Conservation (phyloP, 2,113 vertebrate species). For the Toxostoma redivivum region DNA sequence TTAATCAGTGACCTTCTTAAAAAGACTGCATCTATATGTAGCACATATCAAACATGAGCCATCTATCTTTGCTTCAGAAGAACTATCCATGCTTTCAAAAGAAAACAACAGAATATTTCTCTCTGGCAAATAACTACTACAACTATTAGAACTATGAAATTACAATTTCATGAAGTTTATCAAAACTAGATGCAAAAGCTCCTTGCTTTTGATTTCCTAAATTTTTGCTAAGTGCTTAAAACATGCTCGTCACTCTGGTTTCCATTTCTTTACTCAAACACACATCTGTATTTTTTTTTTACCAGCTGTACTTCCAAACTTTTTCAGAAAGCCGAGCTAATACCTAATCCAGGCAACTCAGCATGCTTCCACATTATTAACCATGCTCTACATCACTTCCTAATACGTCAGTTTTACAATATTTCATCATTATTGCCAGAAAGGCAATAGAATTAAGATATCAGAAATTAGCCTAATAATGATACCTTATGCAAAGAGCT, state of each 20-base stretch:
- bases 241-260: neutral
- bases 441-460: neutral
- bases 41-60: neutral
- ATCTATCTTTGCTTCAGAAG: neutral
- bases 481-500: neutral
- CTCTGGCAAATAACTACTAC: neutral
- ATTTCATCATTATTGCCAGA: neutral
- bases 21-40: neutral
- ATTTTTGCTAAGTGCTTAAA: neutral
- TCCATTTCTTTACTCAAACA: neutral
- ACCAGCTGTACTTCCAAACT: neutral
- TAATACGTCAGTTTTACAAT: neutral
- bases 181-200: neutral
- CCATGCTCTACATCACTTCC: fast-evolving
- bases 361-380: neutral
- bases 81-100: neutral
- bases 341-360: neutral
- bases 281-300: neutral
- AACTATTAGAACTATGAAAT: neutral
- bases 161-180: neutral
- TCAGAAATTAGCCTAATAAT: neutral
- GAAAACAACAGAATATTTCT: neutral
- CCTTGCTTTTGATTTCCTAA: neutral
- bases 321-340: neutral
- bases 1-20: neutral